Evolutionary conservation across 2,888 invertebrate species (phyloP).

Genomic region (Rugalucina vietnamica): DNA sequence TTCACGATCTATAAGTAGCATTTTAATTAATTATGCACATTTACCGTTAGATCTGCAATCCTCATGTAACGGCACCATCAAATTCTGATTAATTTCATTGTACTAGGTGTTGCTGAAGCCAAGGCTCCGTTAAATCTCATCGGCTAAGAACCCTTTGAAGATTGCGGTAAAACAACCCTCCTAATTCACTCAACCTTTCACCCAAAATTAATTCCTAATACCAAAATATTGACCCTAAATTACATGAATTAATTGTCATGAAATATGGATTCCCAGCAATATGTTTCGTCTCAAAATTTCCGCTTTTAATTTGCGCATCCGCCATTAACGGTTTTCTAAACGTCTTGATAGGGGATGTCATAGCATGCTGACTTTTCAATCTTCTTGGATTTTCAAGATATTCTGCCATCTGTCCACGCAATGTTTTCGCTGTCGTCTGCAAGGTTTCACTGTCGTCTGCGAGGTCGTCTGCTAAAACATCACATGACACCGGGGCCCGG

Average conservation of each 20-base stretch:
- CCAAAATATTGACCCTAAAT: conserved; percentile 54
- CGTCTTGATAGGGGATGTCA: conserved; percentile 29
- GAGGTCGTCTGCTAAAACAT: conserved; percentile 11
- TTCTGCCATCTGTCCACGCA: conserved; percentile 51
- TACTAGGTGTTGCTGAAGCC: not conserved
- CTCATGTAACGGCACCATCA: not conserved
- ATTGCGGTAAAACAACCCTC: conserved; percentile 27
- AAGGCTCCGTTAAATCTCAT: not conserved
- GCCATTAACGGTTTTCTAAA: conserved; percentile 47
- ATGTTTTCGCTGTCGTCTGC: conserved; percentile 15
- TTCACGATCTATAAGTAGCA: not conserved
- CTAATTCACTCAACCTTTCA: conserved; percentile 37
- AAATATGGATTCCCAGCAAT: conserved; percentile 48
- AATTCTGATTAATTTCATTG: not conserved
- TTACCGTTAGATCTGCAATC: not conserved
- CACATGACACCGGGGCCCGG: conserved; percentile 51
- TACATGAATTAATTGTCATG: conserved; percentile 38
- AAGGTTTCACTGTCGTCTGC: conserved; percentile 18
- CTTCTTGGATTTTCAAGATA: conserved; percentile 35
- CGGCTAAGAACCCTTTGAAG: conserved; percentile 9
- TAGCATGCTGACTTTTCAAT: conserved; percentile 56
- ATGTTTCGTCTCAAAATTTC: conserved; percentile 51
- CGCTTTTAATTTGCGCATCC: conserved; percentile 40
- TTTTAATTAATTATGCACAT: not conserved
- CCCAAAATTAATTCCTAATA: conserved; percentile 43